A percentile compares a stretch with the other conserved stretches of the same genome.
These are phyloP conservation scores for Apamea crenata DNA, from an alignment of 2,888 invertebrate species.

Conservation along the genomic window DNA sequence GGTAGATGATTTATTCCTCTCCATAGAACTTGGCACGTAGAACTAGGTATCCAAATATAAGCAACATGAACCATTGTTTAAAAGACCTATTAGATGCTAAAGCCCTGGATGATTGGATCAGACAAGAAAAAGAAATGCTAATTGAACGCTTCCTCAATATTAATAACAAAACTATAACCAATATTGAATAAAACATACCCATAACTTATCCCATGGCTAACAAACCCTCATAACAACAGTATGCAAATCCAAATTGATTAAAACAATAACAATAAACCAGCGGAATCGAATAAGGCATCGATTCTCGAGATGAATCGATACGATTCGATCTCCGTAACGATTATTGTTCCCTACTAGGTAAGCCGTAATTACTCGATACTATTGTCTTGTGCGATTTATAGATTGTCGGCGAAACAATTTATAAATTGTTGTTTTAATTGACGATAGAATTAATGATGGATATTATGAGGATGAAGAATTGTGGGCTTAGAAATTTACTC, in stretches of 20 bases:
- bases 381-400: constrained; percentile 83
- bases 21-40: no score
- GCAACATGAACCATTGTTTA: background rate
- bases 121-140: background rate
- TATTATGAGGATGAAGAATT: constrained; percentile 25
- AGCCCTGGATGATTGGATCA: background rate
- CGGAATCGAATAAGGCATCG: constrained; percentile 86
- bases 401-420: constrained; percentile 69
- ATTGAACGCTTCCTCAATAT: background rate
- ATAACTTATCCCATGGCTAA: constrained; percentile 52
- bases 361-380: constrained; percentile 84
- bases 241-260: constrained; percentile 85
- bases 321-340: constrained; percentile 78
- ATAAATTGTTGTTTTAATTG: constrained; percentile 69
- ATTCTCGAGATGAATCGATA: constrained; percentile 81
- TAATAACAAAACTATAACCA: background rate
- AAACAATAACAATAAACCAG: constrained; percentile 84
- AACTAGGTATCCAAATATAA: background rate
- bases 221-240: constrained; percentile 73
- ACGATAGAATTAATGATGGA: constrained; percentile 65
- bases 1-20: no score
- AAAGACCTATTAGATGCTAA: background rate
- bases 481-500: background rate
- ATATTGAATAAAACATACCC: constrained; percentile 18
- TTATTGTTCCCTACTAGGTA: constrained; percentile 88